A percentile compares a stretch with the other conserved stretches of the same genome.
phyloP scores from a whole-genome alignment of 2,888 invertebrate genomes.

The Calameuta idolon region DNA sequence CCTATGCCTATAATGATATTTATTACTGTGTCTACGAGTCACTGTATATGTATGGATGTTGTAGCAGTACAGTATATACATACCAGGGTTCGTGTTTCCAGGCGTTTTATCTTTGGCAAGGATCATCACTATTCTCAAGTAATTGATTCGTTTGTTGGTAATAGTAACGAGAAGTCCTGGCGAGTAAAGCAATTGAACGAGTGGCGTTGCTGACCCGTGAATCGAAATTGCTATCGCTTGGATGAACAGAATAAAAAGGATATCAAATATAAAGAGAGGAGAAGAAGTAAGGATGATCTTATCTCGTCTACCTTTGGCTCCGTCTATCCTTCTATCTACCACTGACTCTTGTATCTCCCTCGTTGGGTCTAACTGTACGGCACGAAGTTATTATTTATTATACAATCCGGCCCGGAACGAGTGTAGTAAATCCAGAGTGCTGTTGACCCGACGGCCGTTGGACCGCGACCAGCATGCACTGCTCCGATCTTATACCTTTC shows the following conservation, averaged over 20 bases:
- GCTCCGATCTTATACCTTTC: conserved; percentile 12
- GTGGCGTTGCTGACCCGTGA: neutral
- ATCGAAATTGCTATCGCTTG: neutral
- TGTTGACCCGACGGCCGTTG: conserved; percentile 60
- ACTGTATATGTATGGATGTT: neutral
- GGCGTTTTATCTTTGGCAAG: neutral
- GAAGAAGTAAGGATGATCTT: neutral
- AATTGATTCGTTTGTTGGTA: neutral
- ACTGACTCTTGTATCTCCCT: neutral
- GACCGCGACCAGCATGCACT: conserved; percentile 54
- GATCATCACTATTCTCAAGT: neutral
- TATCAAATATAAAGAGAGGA: neutral
- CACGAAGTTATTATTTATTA: conserved; percentile 46
- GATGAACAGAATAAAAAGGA: neutral
- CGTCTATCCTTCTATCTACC: neutral
- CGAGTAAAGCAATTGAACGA: neutral
- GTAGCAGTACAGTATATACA: neutral
- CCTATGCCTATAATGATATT: neutral
- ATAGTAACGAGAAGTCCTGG: neutral
- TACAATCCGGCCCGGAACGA: conserved; percentile 43
- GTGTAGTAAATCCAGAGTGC: conserved; percentile 53
- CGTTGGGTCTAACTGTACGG: conserved; percentile 5
- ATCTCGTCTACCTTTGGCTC: neutral
- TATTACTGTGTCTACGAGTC: neutral
- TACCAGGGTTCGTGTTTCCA: neutral